Base-by-base conservation (phyloP, 2,888 invertebrate species). In the Drosophila flavopinicola region DNA sequence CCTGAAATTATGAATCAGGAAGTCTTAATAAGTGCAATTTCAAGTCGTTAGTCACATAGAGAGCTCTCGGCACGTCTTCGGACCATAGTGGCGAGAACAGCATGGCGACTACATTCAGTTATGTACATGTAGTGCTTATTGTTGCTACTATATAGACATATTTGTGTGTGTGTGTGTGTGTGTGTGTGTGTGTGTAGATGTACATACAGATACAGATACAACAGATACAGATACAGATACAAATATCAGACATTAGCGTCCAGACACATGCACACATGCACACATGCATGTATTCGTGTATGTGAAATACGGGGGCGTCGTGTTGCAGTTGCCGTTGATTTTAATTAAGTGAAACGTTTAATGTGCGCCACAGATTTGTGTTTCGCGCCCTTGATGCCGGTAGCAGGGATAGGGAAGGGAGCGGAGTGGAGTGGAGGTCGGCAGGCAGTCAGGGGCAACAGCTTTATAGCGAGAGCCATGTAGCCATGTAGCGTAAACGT, bases 11-110 rank as follows among this genome's bases (percentile, higher is more conserved):
- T 76, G 74, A 79, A 83, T 88, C 88, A 88, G 85, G 85, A 85
- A 85, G 85, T 85, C 87, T 87, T 85, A 85, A 85, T 85, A 85
- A 88, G 87, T 79, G 74, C 85, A 85, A 85, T 85, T 85, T 85
- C 72, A 73, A 73, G 85, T 83, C 78, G 85, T 85, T 85, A 85
- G 83, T 87, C 75, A 58, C 61, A 61, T 44, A 56, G 42, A 53
- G 48, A 68, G 49, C 68, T 48, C 58, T 69, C 52, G 66, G 52
- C 56, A 49, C 54, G 48, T 64, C 66, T 69, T 65, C 32, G 24
- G 25, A 35, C 6, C 5, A 9, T 32, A 27, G 27, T 15, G 38
- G 39, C 35, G 64, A 61, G 54, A 42, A 37, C 65, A 38, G 17
- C 24, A 24, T 30, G 63, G 30, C 30, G 15, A 51, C 41, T 27